Percentiles rank a stretch among this genome's conserved stretches.
These are phyloP conservation scores for Hymenopus coronatus DNA, from an alignment of 2,888 invertebrate genomes.

Conservation along the genomic window DNA sequence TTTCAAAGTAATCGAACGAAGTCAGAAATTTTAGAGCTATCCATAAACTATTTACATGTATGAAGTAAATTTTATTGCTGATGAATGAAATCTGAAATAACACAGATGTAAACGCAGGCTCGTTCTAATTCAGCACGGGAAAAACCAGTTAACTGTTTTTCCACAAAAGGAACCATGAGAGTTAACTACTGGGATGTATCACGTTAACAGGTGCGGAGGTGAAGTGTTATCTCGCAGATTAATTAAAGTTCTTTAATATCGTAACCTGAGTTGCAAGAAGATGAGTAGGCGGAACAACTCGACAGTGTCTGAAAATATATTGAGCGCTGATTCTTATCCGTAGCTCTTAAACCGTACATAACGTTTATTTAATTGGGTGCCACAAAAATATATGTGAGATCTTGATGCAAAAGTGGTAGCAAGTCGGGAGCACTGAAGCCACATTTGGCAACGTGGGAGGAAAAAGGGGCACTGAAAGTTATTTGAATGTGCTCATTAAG, in stretches of 20 bases:
- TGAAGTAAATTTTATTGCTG: too few relatives aligned
- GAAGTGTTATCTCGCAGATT: neutral
- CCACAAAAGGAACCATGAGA: too few relatives aligned
- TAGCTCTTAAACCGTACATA: neutral
- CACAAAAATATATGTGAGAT: neutral
- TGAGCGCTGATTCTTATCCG: neutral
- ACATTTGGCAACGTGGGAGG: neutral
- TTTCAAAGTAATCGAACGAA: too few relatives aligned
- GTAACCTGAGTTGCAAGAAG: neutral
- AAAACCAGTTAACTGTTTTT: too few relatives aligned
- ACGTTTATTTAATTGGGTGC: neutral
- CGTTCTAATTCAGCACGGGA: too few relatives aligned
- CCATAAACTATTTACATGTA: too few relatives aligned
- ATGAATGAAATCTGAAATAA: too few relatives aligned
- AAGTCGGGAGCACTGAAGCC: neutral
- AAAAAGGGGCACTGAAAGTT: neutral
- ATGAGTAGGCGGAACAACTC: neutral
- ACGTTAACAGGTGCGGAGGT: neutral
- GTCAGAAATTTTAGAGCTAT: too few relatives aligned
- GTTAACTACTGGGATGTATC: neutral
- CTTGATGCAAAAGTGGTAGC: neutral
- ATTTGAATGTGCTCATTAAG: neutral
- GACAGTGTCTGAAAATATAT: neutral
- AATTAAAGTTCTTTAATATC: neutral
- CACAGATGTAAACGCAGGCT: too few relatives aligned